Evolutionary conservation across 2,113 vertebrate species (phyloP), one percentile per base, ranked within the genome.

Genomic region (Nannobrachium achirus): DNA sequence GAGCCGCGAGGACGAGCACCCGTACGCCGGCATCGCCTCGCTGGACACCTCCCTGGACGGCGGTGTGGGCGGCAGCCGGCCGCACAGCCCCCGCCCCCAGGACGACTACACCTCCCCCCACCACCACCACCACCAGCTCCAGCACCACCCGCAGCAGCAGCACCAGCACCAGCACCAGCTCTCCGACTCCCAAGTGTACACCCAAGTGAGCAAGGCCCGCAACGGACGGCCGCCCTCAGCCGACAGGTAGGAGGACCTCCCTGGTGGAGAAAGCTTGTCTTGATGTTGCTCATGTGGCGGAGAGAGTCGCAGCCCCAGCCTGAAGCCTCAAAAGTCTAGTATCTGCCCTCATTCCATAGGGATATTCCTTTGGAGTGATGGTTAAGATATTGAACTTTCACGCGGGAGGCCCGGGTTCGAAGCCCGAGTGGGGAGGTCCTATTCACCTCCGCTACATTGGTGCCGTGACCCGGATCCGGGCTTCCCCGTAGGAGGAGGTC

Each of bases 171-270:
- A 90, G n/a, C 85, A 88, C 66, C 88, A 89, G 64, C 85, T 75
- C 76, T 87, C 61, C 63, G 94, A 64, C 50, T 89, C 1, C n/a
- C n/a, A n/a, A 79, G 93, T 80, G 41, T 87, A 97, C 1, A 94
- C 94, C 1, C 96, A 95, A 75, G 94, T 95, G 75, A 94, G 95
- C 92, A 96, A 95, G 78, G 89, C 89, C 13, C 83, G 76, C 48
- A 92, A 66, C 25, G 91, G 95, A 0, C 93, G 95, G 64, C 86
- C 95, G 61, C 93, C 94, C n/a, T 92, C 95, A 81, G 88, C 86
- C 63, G 96, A 97, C 94, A 97, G 96, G 96, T 98, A 95, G 87
- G 94, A 51, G 56, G n/a, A 33, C 25, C 25, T n/a, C n/a, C 25
- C 25, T 33, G 2, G 25, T 20, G 41, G 42, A 10, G 42, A 44